Percentiles rank a stretch among this genome's conserved stretches.
Evolutionary conservation across 2,797 vertebrate species (phyloP).

Genomic region (Myotis findleyi): DNA sequence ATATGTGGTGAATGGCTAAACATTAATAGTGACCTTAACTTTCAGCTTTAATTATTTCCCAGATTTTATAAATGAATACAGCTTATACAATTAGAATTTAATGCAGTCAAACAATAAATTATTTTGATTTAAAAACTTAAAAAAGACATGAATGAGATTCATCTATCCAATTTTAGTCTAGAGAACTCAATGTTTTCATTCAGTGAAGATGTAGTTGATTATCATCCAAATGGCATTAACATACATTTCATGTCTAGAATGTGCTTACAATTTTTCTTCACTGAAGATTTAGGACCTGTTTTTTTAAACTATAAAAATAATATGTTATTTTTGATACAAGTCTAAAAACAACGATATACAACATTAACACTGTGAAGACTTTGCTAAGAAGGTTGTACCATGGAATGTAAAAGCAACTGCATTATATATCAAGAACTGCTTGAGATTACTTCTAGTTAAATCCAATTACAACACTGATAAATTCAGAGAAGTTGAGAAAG

Average conservation of each 20-base stretch:
- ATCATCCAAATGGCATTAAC: background rate
- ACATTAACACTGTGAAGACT: slow-evolving; percentile 58
- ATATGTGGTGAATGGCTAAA: background rate
- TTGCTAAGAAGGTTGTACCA: slow-evolving; percentile 60
- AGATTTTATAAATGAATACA: slow-evolving; percentile 46
- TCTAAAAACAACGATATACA: slow-evolving; percentile 59
- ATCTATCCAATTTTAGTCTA: slow-evolving; percentile 13
- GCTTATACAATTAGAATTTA: background rate
- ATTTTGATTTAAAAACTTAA: slow-evolving; percentile 43
- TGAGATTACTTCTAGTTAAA: slow-evolving; percentile 69
- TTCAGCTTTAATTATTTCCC: slow-evolving; percentile 41
- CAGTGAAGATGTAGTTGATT: slow-evolving; percentile 1
- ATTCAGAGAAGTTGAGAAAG: slow-evolving; percentile 71
- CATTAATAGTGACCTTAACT: slow-evolving; percentile 12
- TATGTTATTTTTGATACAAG: slow-evolving; percentile 63
- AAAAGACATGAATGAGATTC: slow-evolving; percentile 15
- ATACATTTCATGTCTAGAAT: slow-evolving; percentile 37
- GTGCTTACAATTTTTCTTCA: background rate
- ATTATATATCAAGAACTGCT: slow-evolving; percentile 64
- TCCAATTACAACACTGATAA: slow-evolving; percentile 65
- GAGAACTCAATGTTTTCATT: slow-evolving; percentile 19
- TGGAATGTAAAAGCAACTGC: slow-evolving; percentile 65
- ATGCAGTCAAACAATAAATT: background rate
- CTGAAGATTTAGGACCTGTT: slow-evolving; percentile 53
- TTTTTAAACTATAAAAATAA: slow-evolving; percentile 62